phyloP scores from a whole-genome alignment of 30 jellyfish, hydroid and myxozoan species.

The Turritopsis rubra region DNA sequence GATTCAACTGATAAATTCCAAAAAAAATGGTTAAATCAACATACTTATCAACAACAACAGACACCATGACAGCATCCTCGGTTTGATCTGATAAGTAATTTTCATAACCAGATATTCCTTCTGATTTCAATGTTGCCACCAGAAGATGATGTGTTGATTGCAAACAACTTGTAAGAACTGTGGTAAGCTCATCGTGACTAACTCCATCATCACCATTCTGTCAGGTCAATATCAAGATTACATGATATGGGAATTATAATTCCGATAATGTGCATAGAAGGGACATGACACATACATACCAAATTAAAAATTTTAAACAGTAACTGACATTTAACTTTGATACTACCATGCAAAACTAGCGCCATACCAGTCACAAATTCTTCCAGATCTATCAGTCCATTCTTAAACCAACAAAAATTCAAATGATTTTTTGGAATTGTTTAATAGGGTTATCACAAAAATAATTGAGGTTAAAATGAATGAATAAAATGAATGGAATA shows the following conservation, averaged over 20 bases:
- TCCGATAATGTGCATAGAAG: not conserved
- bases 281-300: slow-evolving; percentile 24
- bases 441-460: not conserved
- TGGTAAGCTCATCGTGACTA: slow-evolving; percentile 56
- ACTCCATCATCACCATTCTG: slow-evolving; percentile 83
- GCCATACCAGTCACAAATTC: slow-evolving; percentile 89
- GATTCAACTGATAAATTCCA: too few species aligned
- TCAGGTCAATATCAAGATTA: not conserved
- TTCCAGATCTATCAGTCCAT: slow-evolving; percentile 61
- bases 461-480: not conserved
- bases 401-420: slow-evolving; percentile 28
- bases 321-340: slow-evolving; percentile 64
- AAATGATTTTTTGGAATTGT: not conserved
- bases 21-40: not conserved
- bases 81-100: slow-evolving; percentile 11
- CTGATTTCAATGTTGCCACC: slow-evolving; percentile 21
- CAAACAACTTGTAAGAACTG: slow-evolving; percentile 53
- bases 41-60: slow-evolving; percentile 32
- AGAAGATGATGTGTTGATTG: slow-evolving; percentile 67
- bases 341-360: slow-evolving; percentile 67
- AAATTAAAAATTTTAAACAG: slow-evolving; percentile 64
- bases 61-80: slow-evolving; percentile 21
- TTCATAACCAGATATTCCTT: slow-evolving; percentile 24
- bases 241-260: not conserved
- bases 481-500: not conserved